A percentile compares a stretch with the other conserved stretches of the same genome.
These are phyloP conservation scores for Physella acuta DNA, from an alignment of 1,140 invertebrate genomes.

Conservation along the genomic window DNA sequence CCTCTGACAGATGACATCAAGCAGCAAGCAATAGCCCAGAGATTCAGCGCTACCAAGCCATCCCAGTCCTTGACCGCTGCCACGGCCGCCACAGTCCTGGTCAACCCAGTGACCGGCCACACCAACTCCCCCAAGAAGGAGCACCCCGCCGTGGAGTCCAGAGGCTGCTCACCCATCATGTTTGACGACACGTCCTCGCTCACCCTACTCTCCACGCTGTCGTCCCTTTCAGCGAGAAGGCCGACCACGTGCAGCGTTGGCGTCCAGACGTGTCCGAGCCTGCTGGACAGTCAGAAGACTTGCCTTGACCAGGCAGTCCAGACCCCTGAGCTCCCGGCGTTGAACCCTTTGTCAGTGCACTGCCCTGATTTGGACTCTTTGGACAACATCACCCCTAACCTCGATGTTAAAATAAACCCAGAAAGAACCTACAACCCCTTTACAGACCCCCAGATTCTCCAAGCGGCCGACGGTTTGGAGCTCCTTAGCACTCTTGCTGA, in stretches of 20 bases:
- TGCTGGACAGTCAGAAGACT: neutral
- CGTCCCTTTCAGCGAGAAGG: constrained; percentile 1
- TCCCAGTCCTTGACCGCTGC: neutral
- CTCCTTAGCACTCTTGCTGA: constrained; percentile 82
- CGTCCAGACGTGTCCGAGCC: constrained; percentile 14
- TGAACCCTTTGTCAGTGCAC: constrained; percentile 19
- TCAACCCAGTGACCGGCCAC: constrained; percentile 31
- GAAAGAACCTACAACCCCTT: constrained; percentile 42
- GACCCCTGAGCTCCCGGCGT: neutral
- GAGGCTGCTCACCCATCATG: constrained; percentile 53
- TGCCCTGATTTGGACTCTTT: constrained; percentile 18
- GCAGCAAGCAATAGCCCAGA: neutral
- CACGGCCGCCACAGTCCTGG: constrained; percentile 26
- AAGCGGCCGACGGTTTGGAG: constrained; percentile 72
- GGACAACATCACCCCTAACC: constrained; percentile 12
- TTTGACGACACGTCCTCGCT: constrained; percentile 23
- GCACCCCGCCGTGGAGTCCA: constrained; percentile 40
- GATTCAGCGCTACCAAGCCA: neutral
- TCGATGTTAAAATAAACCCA: constrained; percentile 5
- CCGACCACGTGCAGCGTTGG: constrained; percentile 6
- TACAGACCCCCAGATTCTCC: constrained; percentile 49
- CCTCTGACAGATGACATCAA: constrained; percentile 13
- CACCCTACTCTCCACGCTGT: constrained; percentile 10
- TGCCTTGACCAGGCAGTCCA: constrained; percentile 21
- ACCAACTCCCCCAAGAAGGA: constrained; percentile 8